phyloP scores from a whole-genome alignment of 64 coral and sea anemone genomes.

The Montipora efflorescens region DNA sequence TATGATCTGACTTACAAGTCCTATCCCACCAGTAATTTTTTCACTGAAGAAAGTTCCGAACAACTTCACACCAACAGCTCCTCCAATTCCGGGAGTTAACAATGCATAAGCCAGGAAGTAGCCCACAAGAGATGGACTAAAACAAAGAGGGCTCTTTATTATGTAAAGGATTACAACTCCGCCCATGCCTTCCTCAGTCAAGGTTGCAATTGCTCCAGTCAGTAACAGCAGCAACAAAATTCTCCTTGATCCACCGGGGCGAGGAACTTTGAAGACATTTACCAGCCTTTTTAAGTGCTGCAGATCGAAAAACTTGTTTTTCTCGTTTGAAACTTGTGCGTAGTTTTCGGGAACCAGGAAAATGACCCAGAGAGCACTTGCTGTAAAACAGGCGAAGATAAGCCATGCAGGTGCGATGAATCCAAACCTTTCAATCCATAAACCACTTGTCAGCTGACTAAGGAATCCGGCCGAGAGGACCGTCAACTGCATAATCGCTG shows the following conservation, averaged over 20 bases:
- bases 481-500: conserved; percentile 81
- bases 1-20: conserved; percentile 51
- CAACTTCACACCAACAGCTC: conserved; percentile 73
- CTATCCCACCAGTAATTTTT: conserved; percentile 39
- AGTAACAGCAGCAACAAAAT: conserved; percentile 67
- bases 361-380: conserved; percentile 35
- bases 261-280: conserved; percentile 45
- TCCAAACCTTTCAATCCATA: conserved; percentile 75
- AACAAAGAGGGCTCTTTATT: conserved; percentile 84
- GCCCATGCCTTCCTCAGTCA: conserved; percentile 12
- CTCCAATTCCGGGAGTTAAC: conserved; percentile 65
- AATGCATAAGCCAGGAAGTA: conserved; percentile 72
- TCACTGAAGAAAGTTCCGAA: conserved; percentile 66
- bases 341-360: conserved; percentile 82
- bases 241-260: conserved; percentile 2
- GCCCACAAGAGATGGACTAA: conserved; percentile 76
- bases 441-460: conserved; percentile 89
- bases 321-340: not conserved
- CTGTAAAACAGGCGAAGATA: conserved; percentile 50
- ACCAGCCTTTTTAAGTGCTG: conserved; percentile 22
- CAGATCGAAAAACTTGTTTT: conserved; percentile 37
- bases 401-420: conserved; percentile 88
- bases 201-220: not conserved
- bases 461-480: conserved; percentile 72
- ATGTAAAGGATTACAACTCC: conserved; percentile 68